Conservation (phyloP, 2,113 vertebrate species). For the Myotis lucifugus region DNA sequence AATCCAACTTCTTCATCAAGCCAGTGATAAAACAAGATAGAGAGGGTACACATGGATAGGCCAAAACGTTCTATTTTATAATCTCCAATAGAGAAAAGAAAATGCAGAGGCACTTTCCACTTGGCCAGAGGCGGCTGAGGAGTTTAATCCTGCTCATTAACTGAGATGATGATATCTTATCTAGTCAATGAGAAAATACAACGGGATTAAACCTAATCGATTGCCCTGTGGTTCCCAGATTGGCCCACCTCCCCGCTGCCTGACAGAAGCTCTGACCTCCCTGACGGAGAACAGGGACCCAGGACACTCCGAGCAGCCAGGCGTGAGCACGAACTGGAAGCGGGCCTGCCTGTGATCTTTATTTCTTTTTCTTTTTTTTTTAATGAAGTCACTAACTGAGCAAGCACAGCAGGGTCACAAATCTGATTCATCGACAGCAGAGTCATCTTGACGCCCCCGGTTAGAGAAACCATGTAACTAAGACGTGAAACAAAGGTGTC, state of each 20-base stretch:
- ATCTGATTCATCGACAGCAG: background rate
- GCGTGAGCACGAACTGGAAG: constrained; percentile 19
- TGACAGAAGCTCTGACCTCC: background rate
- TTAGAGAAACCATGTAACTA: constrained; percentile 51
- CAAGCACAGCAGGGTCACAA: background rate
- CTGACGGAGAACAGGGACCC: background rate
- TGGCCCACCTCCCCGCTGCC: background rate
- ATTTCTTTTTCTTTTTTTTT: too few relatives aligned
- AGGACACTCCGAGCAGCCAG: background rate
- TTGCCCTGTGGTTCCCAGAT: background rate
- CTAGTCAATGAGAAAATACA: background rate
- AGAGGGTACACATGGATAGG: background rate
- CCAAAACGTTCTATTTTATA: background rate
- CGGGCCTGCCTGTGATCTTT: constrained; percentile 37
- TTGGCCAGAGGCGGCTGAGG: background rate
- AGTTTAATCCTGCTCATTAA: constrained; percentile 3
- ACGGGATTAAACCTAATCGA: background rate
- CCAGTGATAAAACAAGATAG: background rate
- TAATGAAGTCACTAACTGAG: constrained; percentile 29
- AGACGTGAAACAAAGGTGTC: constrained; percentile 9
- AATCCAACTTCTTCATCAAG: background rate
- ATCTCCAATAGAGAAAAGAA: background rate
- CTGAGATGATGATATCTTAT: background rate
- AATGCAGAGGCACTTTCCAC: background rate
- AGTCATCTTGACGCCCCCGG: constrained; percentile 43